phyloP scores from a whole-genome alignment of 2,113 vertebrate genomes.

The Corydoras maculifer region DNA sequence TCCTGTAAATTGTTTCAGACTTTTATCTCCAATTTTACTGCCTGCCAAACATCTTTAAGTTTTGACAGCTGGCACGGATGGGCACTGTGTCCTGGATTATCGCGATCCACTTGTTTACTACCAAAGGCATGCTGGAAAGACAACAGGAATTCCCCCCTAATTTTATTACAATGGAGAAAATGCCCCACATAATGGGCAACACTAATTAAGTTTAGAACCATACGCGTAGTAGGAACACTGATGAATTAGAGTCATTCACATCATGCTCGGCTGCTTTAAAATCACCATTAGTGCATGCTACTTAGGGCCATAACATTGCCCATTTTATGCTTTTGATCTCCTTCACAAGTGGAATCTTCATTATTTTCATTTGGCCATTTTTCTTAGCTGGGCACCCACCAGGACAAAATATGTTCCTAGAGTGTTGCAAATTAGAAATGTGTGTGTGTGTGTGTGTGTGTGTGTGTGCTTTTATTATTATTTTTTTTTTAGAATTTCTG shows the following conservation, averaged over 20 bases:
- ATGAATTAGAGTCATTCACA: constrained; percentile 85
- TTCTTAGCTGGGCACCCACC: constrained; percentile 50
- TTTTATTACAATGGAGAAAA: constrained; percentile 73
- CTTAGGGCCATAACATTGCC: constrained; percentile 97
- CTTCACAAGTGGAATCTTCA: constrained; percentile 81
- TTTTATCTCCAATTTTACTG: constrained; percentile 58
- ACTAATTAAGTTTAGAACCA: constrained; percentile 94
- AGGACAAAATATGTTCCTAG: constrained; percentile 75
- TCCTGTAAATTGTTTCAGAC: constrained; percentile 44
- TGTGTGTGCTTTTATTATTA: too few relatives aligned
- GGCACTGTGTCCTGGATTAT: constrained; percentile 54
- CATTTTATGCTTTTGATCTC: constrained; percentile 96
- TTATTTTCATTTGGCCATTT: constrained; percentile 78
- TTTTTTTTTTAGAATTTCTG: constrained; percentile 56
- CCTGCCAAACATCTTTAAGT: constrained; percentile 61
- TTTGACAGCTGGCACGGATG: constrained; percentile 60
- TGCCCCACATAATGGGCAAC: constrained; percentile 82
- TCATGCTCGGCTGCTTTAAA: constrained; percentile 95
- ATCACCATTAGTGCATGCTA: constrained; percentile 95
- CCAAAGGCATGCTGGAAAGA: constrained; percentile 61
- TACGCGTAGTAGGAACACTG: constrained; percentile 70
- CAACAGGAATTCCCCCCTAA: constrained; percentile 70
- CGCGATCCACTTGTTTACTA: constrained; percentile 53
- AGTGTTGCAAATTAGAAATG: constrained; percentile 99
- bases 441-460: constrained; percentile 56